A percentile compares a stretch with the other conserved stretches of the same genome.
phyloP scores from a whole-genome alignment of 2,888 invertebrate genomes.

The Ethmia dodecea region DNA sequence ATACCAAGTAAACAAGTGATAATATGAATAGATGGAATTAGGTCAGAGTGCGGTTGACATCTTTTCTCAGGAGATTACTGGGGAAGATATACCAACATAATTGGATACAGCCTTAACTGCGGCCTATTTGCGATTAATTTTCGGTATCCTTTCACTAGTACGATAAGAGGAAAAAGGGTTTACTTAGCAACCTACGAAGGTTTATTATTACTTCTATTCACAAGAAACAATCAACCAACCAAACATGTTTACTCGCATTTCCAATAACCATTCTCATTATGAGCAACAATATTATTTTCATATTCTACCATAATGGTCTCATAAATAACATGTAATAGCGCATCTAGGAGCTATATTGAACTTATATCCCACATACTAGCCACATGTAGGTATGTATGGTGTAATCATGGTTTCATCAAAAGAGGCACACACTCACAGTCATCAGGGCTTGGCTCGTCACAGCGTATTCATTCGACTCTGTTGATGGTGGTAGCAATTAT shows the following conservation, averaged over 20 bases:
- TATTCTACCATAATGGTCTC: no score
- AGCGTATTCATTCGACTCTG: conserved; percentile 50
- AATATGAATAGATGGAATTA: no score
- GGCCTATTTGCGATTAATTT: not conserved
- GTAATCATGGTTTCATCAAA: conserved; percentile 72
- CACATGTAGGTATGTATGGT: conserved; percentile 46
- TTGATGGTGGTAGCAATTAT: conserved; percentile 64
- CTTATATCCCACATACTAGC: conserved; percentile 4
- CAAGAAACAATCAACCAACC: no score
- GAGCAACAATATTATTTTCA: no score
- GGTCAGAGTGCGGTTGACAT: not conserved
- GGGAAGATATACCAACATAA: not conserved
- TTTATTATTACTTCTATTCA: no score
- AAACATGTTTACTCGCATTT: no score
- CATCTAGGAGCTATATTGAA: conserved; percentile 29
- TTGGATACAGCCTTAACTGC: not conserved
- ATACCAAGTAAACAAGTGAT: no score
- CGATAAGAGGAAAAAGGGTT: no score
- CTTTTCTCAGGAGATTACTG: conserved; percentile 1
- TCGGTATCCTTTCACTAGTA: conserved; percentile 1
- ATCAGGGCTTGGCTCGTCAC: conserved; percentile 62
- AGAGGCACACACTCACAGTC: conserved; percentile 48
- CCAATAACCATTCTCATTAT: no score
- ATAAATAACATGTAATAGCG: no score
- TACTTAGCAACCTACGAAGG: no score